Conservation (phyloP, 2,113 vertebrate species). For the Coracopsis vasa region DNA sequence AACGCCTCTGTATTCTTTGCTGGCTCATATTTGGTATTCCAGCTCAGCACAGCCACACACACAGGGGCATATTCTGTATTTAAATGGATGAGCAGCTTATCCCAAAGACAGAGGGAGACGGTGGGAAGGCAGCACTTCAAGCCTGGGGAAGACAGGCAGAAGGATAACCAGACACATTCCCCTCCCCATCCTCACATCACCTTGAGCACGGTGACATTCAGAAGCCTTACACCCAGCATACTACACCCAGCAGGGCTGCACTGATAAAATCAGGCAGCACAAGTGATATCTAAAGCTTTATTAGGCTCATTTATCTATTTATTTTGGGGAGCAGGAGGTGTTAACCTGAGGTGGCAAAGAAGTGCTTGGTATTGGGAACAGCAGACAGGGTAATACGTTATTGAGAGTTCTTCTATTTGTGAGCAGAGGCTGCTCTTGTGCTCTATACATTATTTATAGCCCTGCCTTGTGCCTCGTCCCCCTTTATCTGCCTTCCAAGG, state of each 20-base stretch:
- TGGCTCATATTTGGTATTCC: not conserved
- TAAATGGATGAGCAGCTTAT: not conserved
- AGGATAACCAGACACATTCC: not conserved
- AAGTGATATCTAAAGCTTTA: not conserved
- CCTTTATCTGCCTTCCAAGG: slow-evolving; percentile 59
- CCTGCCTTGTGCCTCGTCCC: not conserved
- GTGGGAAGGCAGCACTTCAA: fast-evolving
- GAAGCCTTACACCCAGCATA: not conserved
- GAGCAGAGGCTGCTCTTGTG: slow-evolving; percentile 48
- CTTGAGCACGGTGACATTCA: not conserved
- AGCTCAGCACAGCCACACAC: fast-evolving
- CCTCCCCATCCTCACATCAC: not conserved
- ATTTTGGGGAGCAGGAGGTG: not conserved
- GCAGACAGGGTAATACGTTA: not conserved
- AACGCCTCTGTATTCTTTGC: not conserved
- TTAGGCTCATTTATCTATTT: not conserved
- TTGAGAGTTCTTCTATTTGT: slow-evolving; percentile 1
- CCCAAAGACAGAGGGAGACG: not conserved
- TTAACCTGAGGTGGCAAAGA: not conserved
- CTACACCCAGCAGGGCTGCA: not conserved
- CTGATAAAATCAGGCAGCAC: not conserved
- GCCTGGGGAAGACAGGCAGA: not conserved
- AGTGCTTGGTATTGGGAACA: not conserved
- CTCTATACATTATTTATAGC: slow-evolving; percentile 63
- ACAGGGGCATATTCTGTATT: not conserved